Percentiles rank a stretch among this genome's conserved stretches.
phyloP scores from a whole-genome alignment of 1,140 invertebrate genomes.

The Globodera ellingtonae region DNA sequence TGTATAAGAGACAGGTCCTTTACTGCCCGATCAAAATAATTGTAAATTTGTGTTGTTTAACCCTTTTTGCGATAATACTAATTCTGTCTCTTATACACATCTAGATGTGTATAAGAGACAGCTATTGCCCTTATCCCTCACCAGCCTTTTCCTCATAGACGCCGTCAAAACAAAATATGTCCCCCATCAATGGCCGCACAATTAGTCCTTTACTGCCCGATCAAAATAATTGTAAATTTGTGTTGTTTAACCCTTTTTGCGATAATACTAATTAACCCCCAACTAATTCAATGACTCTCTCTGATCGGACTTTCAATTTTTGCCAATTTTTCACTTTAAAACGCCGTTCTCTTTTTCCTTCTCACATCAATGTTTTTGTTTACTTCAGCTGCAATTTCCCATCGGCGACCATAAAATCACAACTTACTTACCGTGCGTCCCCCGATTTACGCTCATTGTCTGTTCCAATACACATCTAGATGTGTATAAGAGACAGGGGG shows the following conservation, averaged over 20 bases:
- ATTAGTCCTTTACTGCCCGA: not conserved
- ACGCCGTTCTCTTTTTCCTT: not conserved
- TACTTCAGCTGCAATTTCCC: no score
- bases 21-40: not conserved
- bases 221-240: not conserved
- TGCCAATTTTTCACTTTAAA: not conserved
- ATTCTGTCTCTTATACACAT: no score
- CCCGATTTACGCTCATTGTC: not conserved
- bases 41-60: not conserved
- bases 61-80: no score
- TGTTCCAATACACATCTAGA: no score
- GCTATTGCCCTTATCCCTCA: not conserved
- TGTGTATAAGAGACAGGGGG: no score
- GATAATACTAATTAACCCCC: not conserved
- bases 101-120: no score
- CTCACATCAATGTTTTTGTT: not conserved
- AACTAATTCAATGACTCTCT: not conserved
- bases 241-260: no score
- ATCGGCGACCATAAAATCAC: no score
- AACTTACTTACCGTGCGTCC: not conserved
- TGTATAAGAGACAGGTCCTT: no score
- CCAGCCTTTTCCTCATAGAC: not conserved
- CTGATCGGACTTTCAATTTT: not conserved
- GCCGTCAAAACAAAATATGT: constrained; percentile 7
- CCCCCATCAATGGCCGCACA: not conserved